Conservation (phyloP, 2,113 vertebrate species). For the Lasiurus borealis region DNA sequence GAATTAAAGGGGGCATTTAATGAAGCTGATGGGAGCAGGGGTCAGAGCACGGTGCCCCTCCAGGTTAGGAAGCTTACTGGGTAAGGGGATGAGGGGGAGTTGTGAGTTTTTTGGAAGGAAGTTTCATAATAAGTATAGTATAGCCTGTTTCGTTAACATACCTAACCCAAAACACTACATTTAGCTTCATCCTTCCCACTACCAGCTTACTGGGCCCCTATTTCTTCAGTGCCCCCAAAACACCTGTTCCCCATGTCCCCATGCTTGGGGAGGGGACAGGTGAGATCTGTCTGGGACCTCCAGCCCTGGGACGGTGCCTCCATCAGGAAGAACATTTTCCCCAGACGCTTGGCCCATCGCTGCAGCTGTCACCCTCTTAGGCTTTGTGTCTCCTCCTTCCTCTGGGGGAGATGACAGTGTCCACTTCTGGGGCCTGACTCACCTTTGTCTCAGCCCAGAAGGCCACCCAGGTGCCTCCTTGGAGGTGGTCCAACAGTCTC, state of each 20-base stretch:
- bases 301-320: background rate
- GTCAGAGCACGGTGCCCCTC: background rate
- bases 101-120: constrained; percentile 8
- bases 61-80: background rate
- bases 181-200: background rate
- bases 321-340: constrained; percentile 39
- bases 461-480: background rate
- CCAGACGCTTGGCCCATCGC: background rate
- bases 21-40: background rate
- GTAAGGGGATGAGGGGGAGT: background rate
- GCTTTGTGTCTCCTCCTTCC: background rate
- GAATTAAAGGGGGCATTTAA: background rate
- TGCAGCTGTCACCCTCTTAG: constrained; percentile 18
- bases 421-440: background rate
- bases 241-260: background rate
- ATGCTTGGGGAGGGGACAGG: too few species aligned
- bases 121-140: constrained; percentile 24
- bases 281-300: background rate
- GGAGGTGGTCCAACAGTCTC: constrained; percentile 9
- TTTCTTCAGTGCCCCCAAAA: background rate
- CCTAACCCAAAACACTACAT: background rate
- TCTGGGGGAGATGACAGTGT: constrained; percentile 2
- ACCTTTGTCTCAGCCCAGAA: constrained; percentile 5
- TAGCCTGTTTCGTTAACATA: background rate
- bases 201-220: background rate